Evolutionary conservation across 2,888 invertebrate species (phyloP), one percentile per base, ranked within the genome.

Genomic region (Lymantria dispar): DNA sequence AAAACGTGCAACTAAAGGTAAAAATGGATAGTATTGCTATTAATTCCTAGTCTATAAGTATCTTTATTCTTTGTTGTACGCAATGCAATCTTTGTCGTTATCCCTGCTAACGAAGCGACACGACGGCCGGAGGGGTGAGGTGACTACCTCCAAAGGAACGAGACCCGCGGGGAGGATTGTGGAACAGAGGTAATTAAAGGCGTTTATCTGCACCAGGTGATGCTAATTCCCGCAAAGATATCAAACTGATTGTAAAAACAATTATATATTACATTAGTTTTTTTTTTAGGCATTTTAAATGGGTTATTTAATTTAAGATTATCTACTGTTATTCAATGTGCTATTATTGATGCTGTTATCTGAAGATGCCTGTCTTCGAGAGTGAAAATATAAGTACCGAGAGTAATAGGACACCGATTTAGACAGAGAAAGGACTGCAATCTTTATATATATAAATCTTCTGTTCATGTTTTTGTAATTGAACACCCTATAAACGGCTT

Each of bases 121-220:
- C 56, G 52, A 62, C 45, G 61, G n/a, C 48, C 48, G 7, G 53
- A 53, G 58, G 58, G 56, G 56, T 52, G 58, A 55, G 54, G 56
- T 33, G 45, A 47, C 54, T 60, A 62, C 58, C 59, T 63, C 48
- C 22, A 22, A 48, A 48, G 58, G 48, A 47, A 33, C 22, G 22
- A 33, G 52, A 46, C 52, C 42, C 50, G 45, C 52, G 50, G 54
- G 46, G 54, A 51, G 55, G 49, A 58, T 52, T 63, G 58, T 51
- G 46, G 60, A 65, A 72, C 60, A 68, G 64, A 69, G 72, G 78
- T 83, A 83, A 85, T 87, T 86, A 85, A 76, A 81, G 74, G 71
- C 80, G 77, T 84, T 87, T 87, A 87, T 87, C 87, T 80, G 74
- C 68, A 64, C 68, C 87, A 85, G 87, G 87, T 86, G 87, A 70